Percentiles rank a stretch among this genome's conserved stretches.
Evolutionary conservation across 2,797 vertebrate genomes (phyloP).

Genomic region (Falco berigora): DNA sequence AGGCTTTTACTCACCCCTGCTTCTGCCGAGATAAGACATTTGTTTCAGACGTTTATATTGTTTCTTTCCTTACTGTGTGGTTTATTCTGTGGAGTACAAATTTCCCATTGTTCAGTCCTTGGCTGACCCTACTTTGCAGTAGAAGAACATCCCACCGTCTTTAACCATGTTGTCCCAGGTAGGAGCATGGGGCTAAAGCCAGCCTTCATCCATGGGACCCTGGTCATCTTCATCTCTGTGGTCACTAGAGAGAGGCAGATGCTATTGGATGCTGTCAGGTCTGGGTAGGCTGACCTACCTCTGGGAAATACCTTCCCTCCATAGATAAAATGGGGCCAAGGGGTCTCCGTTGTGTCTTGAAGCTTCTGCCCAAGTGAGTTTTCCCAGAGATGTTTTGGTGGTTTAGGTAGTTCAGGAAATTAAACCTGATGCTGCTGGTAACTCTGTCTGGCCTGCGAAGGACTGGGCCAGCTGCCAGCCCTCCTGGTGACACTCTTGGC

Average conservation of each 20-base stretch:
- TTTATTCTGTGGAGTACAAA: neutral
- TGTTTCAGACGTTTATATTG: constrained; percentile 21
- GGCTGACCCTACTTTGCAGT: neutral
- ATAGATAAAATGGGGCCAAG: neutral
- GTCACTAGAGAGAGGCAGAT: neutral
- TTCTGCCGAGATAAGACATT: constrained; percentile 36
- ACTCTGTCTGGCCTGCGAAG: neutral
- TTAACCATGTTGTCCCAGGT: neutral
- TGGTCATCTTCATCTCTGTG: neutral
- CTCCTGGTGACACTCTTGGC: neutral
- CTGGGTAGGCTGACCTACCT: neutral
- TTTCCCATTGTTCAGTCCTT: neutral
- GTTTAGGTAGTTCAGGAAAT: neutral
- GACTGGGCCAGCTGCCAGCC: neutral
- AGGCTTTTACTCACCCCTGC: constrained; percentile 27
- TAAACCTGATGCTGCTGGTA: neutral
- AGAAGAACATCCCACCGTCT: neutral
- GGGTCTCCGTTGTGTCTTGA: fast-evolving
- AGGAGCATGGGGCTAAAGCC: neutral
- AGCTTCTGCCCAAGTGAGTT: neutral
- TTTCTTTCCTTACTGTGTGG: neutral
- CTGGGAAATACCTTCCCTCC: neutral
- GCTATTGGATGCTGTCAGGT: neutral
- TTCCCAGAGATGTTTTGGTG: neutral
- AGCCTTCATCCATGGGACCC: neutral